Evolutionary conservation across 2,797 vertebrate species (phyloP), one percentile per base, ranked within the genome.

Genomic region (Sebastes minor): DNA sequence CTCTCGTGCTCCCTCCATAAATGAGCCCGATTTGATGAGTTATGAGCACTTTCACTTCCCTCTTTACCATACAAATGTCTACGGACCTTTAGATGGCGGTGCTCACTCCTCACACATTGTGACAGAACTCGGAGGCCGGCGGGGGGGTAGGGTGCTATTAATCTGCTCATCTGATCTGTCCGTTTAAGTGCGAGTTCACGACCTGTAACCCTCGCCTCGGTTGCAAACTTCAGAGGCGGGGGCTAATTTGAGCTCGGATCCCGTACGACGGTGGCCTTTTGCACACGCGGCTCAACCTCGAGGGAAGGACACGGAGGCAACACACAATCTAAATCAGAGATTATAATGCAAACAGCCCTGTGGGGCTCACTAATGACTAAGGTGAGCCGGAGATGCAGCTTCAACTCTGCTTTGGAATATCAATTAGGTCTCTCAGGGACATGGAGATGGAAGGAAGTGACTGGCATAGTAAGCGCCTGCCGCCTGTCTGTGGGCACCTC

Each of bases 271-370:
- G 59, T 74, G 87, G 86, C 89, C 93, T 93, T 93, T 91, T 79
- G 78, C 86, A 55, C 84, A 79, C 73, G 69, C 62, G 25, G 57
- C 86, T 88, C 86, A 84, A 87, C 92, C 92, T 92, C 70, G 22
- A 81, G 90, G 87, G 88, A 94, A 92, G 92, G 91, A 92, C 89
- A 90, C 38, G 2, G 88, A 87, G 83, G 91, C 89, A 91, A 85
- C 87, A 89, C 90, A 85, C 87, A 88, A 87, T 93, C 86, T 91
- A 93, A 94, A 94, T 91, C 86, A 92, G 82, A 94, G 91, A 93
- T 95, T 93, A 90, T 93, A 94, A 92, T 94, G 87, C 91, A 94
- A 92, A 92, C 89, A 92, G 90, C 89, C 91, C 91, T 89, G 83
- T 79, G 92, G 90, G 92, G 89, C 86, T 92, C 90, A 82, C 91